Conservation (phyloP, 2,113 vertebrate species). For the Aptenodytes patagonicus region DNA sequence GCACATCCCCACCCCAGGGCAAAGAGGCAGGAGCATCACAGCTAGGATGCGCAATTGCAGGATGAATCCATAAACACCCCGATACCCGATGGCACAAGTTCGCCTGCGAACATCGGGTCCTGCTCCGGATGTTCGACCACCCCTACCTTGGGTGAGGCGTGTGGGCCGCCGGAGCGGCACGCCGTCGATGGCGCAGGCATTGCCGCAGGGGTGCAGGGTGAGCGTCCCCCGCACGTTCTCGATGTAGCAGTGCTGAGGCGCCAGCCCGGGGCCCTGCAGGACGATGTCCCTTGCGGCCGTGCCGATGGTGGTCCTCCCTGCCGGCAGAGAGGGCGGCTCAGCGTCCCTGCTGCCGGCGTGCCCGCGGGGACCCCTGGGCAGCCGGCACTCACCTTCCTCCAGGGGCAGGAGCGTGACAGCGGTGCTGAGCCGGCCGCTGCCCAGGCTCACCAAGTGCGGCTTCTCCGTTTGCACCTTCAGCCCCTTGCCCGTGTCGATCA, state of each 20-base stretch:
- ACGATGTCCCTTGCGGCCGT: slow-evolving; percentile 82
- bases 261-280: slow-evolving; percentile 84
- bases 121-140: accelerated
- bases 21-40: background rate
- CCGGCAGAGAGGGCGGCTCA: background rate
- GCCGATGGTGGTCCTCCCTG: slow-evolving; percentile 89
- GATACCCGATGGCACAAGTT: accelerated
- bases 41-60: background rate
- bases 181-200: slow-evolving; percentile 85
- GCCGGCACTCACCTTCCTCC: slow-evolving; percentile 83
- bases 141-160: slow-evolving; percentile 89
- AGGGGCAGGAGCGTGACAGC: slow-evolving; percentile 93
- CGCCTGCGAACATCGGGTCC: accelerated
- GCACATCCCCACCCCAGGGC: background rate
- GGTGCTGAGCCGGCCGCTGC: slow-evolving; percentile 92
- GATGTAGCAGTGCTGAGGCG: slow-evolving; percentile 88
- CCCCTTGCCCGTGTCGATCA: slow-evolving; percentile 90
- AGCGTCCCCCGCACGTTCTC: slow-evolving; percentile 84
- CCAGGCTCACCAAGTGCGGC: slow-evolving; percentile 94
- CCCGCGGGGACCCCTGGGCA: accelerated
- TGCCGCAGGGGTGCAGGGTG: slow-evolving; percentile 89
- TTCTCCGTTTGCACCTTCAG: slow-evolving; percentile 93
- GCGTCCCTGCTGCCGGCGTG: accelerated
- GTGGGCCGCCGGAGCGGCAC: slow-evolving; percentile 76
- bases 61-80: background rate